Conservation (phyloP, 2,113 vertebrate species). For the Pelecanus crispus region DNA sequence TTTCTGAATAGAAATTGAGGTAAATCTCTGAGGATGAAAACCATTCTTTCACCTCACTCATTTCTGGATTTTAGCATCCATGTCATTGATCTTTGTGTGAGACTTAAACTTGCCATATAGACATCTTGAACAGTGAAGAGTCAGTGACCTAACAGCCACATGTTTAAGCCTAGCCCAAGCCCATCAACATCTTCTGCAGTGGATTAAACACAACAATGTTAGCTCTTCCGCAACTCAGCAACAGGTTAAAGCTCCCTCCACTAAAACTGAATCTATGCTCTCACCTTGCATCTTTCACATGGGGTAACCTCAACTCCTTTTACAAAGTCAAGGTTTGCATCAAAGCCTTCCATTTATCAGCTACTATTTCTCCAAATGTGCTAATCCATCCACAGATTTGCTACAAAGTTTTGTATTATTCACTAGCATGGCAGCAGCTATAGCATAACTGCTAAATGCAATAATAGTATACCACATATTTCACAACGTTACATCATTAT, state of each 20-base stretch:
- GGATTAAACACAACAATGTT: not conserved
- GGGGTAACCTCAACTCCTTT: not conserved
- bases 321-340: not conserved
- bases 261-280: not conserved
- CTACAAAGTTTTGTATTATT: not conserved
- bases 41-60: not conserved
- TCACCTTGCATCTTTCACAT: not conserved
- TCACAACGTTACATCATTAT: not conserved
- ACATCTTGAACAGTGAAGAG: not conserved
- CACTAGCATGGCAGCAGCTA: not conserved
- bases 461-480: not conserved
- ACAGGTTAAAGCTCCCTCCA: not conserved
- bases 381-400: not conserved
- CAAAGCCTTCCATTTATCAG: not conserved
- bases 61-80: not conserved
- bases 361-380: not conserved
- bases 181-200: not conserved
- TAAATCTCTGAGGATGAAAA: not conserved
- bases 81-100: not conserved
- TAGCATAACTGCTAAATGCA: not conserved
- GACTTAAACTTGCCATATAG: not conserved
- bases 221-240: not conserved
- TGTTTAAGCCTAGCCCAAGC: not conserved
- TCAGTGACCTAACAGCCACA: not conserved
- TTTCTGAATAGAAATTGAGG: not conserved